These are phyloP conservation scores for Venturia canescens DNA, from an alignment of 1,140 invertebrate species.

Conservation along the genomic window DNA sequence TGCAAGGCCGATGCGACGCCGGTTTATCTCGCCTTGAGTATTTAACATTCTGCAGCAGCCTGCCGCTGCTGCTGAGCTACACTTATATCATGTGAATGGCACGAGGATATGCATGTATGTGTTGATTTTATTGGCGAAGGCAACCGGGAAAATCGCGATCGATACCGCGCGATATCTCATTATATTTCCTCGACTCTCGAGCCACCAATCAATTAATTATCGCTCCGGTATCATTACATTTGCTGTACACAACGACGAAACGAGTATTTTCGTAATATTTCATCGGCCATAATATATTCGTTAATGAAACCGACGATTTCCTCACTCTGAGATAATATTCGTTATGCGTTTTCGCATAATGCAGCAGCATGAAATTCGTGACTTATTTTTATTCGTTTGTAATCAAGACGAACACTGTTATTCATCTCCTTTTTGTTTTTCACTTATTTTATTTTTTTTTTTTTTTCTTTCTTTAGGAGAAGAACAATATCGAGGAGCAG, in stretches of 20 bases:
- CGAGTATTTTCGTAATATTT: too few relatives aligned
- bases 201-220: conserved; percentile 21
- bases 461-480: conserved; percentile 63
- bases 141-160: conserved; percentile 20
- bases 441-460: too few relatives aligned
- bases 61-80: too few relatives aligned
- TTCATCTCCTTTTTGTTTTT: too few relatives aligned
- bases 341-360: too few relatives aligned
- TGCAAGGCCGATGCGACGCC: conserved; percentile 48
- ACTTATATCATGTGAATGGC: neutral
- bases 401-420: neutral
- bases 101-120: neutral
- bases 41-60: conserved; percentile 26
- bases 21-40: conserved; percentile 12
- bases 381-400: neutral
- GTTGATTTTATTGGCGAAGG: neutral
- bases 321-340: too few relatives aligned
- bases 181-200: neutral
- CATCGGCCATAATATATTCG: too few relatives aligned
- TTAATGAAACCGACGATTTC: too few relatives aligned
- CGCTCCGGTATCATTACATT: neutral
- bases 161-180: conserved; percentile 22
- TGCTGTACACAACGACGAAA: neutral
- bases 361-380: too few relatives aligned
- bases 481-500: conserved; percentile 77